Evolutionary conservation across 2,888 invertebrate species (phyloP), one percentile per base, ranked within the genome.

Genomic region (Apotomis capreana): DNA sequence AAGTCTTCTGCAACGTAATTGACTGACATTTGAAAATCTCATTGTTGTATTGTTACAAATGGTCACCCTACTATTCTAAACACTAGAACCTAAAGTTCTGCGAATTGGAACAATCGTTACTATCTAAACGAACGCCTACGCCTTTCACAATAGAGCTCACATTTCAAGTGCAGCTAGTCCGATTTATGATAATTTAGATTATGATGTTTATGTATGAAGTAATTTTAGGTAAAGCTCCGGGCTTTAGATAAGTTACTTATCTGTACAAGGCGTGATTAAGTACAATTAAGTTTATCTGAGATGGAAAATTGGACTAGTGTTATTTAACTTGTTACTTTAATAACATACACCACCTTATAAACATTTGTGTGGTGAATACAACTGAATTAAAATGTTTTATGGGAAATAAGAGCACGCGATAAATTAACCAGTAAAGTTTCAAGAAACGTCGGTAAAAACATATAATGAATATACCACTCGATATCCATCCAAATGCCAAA

Each of bases 131-230:
- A 57, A 49, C 67, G 59, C 49, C 40, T 54, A 60, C 61, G 36
- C 44, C 51, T 9, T 37, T 57, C 57, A 57, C 51, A 61, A 62
- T 57, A 71, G 46, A 49, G 36, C 51, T 62, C 44, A 71, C 51
- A 67, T 44, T 71, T 8, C 37, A 40, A 55, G 15, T 26, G 46
- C 36, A 36, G 46, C 46, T 9, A 13, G 54, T 36, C 49, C 61
- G 40, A 52, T 64, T 65, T 72, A 63, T 63, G 64, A 70, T 70
- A 70, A 68, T 63, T 59, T 36, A 63, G 52, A 72, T 72, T 72
- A 72, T 72, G 72, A 72, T 68, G 72, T 71, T 71, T 71, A 68
- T 70, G 64, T 68, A 68, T 72, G 63, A 52, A 52, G 72, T 68
- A 58, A 68, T 68, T 72, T 68, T 72, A 72, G 63, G 63, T 58